Conservation (phyloP, 2,888 invertebrate species). For the Abscondita cerata region DNA sequence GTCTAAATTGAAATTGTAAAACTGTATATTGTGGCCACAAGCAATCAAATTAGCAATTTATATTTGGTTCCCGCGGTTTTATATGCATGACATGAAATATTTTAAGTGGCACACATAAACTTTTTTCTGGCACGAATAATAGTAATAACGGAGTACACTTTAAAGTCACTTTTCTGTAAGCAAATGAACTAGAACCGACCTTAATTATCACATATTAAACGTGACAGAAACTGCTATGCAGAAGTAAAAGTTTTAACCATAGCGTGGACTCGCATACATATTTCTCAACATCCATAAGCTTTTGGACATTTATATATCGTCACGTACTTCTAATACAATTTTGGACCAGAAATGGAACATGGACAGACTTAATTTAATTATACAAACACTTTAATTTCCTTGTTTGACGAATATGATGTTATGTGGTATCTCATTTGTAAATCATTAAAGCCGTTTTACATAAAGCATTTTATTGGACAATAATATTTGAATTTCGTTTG, state of each 20-base stretch:
- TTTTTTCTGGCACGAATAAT: constrained; percentile 21
- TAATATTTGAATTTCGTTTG: no score
- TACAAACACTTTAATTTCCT: constrained; percentile 13
- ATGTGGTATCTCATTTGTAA: background rate
- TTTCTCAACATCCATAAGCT: constrained; percentile 1
- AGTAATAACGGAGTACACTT: constrained; percentile 16
- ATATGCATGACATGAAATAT: constrained; percentile 38
- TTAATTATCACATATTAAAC: constrained; percentile 15
- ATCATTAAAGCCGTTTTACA: background rate
- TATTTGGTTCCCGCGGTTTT: constrained; percentile 41
- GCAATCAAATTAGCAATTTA: constrained; percentile 51
- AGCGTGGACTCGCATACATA: constrained; percentile 7
- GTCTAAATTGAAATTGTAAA: constrained; percentile 54
- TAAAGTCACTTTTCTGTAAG: constrained; percentile 15
- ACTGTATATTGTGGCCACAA: constrained; percentile 48
- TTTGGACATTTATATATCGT: constrained; percentile 8
- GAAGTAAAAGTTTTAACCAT: constrained; percentile 1
- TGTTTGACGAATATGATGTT: constrained; percentile 7
- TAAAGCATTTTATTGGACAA: background rate
- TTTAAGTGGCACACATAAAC: constrained; percentile 26
- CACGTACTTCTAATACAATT: constrained; percentile 17
- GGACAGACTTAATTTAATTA: constrained; percentile 13
- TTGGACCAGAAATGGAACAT: constrained; percentile 5
- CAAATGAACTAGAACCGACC: constrained; percentile 11
- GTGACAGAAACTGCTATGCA: background rate